These are phyloP conservation scores for Asarcornis scutulata DNA, from an alignment of 2,113 vertebrate genomes.

Conservation along the genomic window DNA sequence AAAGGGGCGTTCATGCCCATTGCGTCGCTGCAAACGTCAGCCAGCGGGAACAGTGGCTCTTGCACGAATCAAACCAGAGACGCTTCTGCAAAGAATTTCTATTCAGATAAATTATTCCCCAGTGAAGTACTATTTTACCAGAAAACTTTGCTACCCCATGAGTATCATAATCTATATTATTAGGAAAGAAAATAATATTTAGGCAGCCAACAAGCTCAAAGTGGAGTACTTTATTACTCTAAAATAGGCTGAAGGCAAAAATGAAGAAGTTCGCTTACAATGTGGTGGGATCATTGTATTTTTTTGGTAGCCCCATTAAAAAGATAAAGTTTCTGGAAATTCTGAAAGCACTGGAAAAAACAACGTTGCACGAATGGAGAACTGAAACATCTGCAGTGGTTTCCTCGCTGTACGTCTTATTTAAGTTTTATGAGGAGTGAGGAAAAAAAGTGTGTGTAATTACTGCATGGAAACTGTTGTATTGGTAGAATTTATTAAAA, in stretches of 20 bases:
- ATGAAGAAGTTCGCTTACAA: not conserved
- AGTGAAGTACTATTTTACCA: not conserved
- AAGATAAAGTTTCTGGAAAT: not conserved
- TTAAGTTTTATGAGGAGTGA: not conserved
- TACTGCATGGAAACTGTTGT: not conserved
- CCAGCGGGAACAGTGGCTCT: not conserved
- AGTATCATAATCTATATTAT: not conserved
- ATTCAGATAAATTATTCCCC: not conserved
- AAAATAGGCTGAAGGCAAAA: not conserved
- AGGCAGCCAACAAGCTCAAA: not conserved
- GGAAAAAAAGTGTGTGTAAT: not conserved
- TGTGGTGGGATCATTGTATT: not conserved
- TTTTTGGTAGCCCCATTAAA: not conserved
- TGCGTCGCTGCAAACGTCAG: no score
- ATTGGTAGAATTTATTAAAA: not conserved
- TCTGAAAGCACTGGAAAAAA: not conserved
- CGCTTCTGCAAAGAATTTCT: not conserved
- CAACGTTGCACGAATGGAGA: rapidly evolving
- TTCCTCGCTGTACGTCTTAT: not conserved
- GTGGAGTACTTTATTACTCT: not conserved
- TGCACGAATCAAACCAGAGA: not conserved
- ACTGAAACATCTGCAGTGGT: not conserved
- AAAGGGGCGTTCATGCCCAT: not conserved
- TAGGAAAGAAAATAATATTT: not conserved
- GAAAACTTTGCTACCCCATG: not conserved